Evolutionary conservation across 2,113 vertebrate genomes (phyloP).

Genomic region (Sander vitreus): DNA sequence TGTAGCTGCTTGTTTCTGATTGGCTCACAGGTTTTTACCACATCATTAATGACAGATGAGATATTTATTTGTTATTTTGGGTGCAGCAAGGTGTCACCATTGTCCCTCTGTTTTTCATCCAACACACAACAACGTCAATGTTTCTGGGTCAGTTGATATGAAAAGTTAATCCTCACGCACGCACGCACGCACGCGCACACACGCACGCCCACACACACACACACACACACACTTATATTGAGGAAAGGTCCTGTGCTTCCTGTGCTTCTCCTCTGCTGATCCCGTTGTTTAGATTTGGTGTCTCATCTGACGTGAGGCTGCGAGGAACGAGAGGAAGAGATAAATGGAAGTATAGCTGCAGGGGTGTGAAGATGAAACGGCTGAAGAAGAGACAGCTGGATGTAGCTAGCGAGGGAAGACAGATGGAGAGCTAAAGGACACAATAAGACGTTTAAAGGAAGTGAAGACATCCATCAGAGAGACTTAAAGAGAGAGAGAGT

Average conservation of each 20-base stretch:
- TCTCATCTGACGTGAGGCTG: slow-evolving; percentile 8
- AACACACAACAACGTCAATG: neutral
- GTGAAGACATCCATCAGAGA: neutral
- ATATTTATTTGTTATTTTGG: neutral
- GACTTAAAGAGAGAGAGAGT: neutral
- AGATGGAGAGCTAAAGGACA: neutral
- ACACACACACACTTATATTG: neutral
- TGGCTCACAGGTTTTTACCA: neutral
- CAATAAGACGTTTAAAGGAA: neutral
- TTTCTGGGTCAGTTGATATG: slow-evolving; percentile 46
- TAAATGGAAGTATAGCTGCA: neutral
- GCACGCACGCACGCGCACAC: neutral
- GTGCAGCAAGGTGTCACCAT: neutral
- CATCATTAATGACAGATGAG: neutral
- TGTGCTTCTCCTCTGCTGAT: slow-evolving; percentile 33
- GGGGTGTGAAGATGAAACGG: neutral
- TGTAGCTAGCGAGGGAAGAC: neutral
- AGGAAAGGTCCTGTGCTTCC: slow-evolving; percentile 14
- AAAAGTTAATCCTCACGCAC: slow-evolving; percentile 41
- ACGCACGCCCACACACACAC: neutral
- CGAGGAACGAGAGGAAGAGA: neutral
- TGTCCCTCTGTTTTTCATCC: neutral
- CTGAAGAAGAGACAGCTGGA: neutral
- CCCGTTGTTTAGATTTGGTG: slow-evolving; percentile 46
- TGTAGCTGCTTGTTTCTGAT: slow-evolving; percentile 5